These are phyloP conservation scores for Sinohyriopsis cumingii DNA, from an alignment of 2,888 invertebrate species.

Conservation along the genomic window DNA sequence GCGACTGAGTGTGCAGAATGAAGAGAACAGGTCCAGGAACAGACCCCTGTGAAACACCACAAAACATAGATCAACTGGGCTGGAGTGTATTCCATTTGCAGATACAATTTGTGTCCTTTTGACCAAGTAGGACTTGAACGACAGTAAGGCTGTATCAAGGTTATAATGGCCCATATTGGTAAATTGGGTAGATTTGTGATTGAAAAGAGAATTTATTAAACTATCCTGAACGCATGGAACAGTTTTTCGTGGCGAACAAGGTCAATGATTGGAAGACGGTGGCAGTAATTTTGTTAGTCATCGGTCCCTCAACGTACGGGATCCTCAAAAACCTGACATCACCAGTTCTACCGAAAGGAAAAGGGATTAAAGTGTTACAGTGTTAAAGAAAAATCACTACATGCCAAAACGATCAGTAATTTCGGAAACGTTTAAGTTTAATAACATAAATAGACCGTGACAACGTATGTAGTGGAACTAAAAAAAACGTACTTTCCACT, in stretches of 20 bases:
- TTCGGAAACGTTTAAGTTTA: constrained; percentile 20
- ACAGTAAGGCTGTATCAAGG: too few species aligned
- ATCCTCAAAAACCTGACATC: constrained; percentile 9
- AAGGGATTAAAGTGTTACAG: constrained; percentile 3
- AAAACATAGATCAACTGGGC: too few species aligned
- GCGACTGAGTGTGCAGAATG: too few species aligned
- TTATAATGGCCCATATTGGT: constrained; percentile 11
- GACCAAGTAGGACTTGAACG: too few species aligned
- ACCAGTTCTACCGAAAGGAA: constrained; percentile 15
- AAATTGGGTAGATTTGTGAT: constrained; percentile 10
- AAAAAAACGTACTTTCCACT: background rate
- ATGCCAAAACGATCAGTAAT: constrained; percentile 11
- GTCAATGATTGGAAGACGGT: constrained; percentile 11
- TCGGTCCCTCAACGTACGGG: constrained; percentile 11
- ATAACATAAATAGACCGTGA: constrained; percentile 11
- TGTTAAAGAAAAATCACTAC: constrained; percentile 7
- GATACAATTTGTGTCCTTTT: too few species aligned
- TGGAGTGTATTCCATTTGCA: too few species aligned
- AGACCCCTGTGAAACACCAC: too few species aligned
- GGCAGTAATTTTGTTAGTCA: constrained; percentile 12
- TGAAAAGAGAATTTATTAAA: constrained; percentile 5
- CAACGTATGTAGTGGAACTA: constrained; percentile 15
- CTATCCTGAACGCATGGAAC: constrained; percentile 13
- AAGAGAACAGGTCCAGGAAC: too few species aligned
- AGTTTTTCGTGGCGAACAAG: constrained; percentile 10